These are phyloP conservation scores for Parnassius orleans DNA, from an alignment of 2,888 invertebrate genomes.

Conservation along the genomic window DNA sequence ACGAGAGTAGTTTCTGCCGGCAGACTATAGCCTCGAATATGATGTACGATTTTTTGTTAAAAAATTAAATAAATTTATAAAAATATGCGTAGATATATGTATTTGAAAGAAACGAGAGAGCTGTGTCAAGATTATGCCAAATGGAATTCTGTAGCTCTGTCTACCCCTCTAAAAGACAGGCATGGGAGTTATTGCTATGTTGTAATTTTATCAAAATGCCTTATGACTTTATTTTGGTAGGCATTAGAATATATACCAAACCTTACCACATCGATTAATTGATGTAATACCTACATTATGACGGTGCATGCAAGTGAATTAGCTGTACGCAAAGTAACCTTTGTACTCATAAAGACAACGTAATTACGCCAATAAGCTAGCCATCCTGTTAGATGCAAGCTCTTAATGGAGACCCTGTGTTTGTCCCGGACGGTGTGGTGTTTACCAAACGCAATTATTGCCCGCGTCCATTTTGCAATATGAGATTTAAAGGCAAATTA, in stretches of 20 bases:
- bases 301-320: conserved; percentile 34
- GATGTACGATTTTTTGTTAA: too few relatives aligned
- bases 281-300: conserved; percentile 27
- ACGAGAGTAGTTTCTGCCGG: too few relatives aligned
- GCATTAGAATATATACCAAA: conserved; percentile 10
- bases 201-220: too few relatives aligned
- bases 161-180: too few relatives aligned
- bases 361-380: conserved; percentile 59
- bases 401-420: conserved; percentile 60
- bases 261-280: conserved; percentile 15
- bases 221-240: background rate
- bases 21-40: too few relatives aligned
- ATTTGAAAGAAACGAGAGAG: too few relatives aligned
- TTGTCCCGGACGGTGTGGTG: conserved; percentile 44
- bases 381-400: conserved; percentile 41
- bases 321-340: conserved; percentile 56
- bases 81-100: too few relatives aligned
- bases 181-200: too few relatives aligned
- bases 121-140: too few relatives aligned
- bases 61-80: too few relatives aligned
- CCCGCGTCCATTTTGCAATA: conserved; percentile 72
- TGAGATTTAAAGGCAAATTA: conserved; percentile 78
- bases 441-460: conserved; percentile 76
- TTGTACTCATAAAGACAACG: conserved; percentile 55
- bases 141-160: too few relatives aligned